These are phyloP conservation scores for Drosophila punjabiensis DNA, from an alignment of 1,140 invertebrate genomes.

Conservation along the genomic window DNA sequence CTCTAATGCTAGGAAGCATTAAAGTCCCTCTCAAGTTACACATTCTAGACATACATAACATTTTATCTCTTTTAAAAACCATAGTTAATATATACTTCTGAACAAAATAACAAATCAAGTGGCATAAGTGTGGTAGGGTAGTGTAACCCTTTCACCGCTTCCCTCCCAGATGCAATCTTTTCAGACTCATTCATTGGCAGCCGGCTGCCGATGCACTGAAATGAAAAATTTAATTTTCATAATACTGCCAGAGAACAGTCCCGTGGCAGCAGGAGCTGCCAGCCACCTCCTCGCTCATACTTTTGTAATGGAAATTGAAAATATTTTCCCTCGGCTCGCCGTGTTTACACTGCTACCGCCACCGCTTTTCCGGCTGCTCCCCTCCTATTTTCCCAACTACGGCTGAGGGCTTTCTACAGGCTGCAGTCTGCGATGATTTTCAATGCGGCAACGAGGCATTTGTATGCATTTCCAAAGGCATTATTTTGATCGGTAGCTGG, in stretches of 20 bases:
- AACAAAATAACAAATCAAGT: conserved; percentile 1
- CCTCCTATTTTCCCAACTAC: conserved; percentile 12
- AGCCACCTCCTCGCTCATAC: conserved; percentile 21
- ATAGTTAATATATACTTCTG: background rate
- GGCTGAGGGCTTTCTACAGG: conserved; percentile 25
- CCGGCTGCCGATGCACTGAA: conserved; percentile 64
- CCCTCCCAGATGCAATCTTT: conserved; percentile 42
- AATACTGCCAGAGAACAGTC: conserved; percentile 69
- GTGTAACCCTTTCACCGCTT: conserved; percentile 1
- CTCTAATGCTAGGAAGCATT: no score
- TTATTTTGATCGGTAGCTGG: conserved; percentile 74
- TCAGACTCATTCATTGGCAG: conserved; percentile 60
- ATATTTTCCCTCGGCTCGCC: conserved; percentile 67
- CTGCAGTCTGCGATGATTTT: conserved; percentile 49
- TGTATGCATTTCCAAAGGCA: conserved; percentile 61
- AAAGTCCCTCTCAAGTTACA: no score
- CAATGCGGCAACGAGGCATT: conserved; percentile 47
- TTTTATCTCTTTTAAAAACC: background rate
- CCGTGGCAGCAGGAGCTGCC: conserved; percentile 7
- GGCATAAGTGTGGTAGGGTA: conserved; percentile 2
- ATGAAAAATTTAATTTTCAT: conserved; percentile 84
- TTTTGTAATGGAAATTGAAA: conserved; percentile 83
- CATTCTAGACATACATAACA: no score
- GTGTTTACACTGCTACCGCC: conserved; percentile 53
- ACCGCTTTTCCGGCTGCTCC: background rate